Base-by-base conservation (phyloP, 37 sponge, comb jelly and placozoan genomes). In the Petrosia ficiformis region DNA sequence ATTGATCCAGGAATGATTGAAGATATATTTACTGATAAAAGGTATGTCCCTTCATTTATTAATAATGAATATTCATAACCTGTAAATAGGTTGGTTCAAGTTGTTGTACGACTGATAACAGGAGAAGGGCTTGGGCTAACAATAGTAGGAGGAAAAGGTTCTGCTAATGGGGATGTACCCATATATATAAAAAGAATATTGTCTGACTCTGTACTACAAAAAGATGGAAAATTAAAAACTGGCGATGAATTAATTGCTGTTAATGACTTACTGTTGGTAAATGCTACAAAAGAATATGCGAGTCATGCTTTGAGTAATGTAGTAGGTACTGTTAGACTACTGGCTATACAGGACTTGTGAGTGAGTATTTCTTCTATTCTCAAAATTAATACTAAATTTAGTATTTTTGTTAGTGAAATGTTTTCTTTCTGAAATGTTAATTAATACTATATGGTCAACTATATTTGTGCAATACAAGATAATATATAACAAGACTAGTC, bases 91-190 rank as follows among this genome's bases (percentile, higher is more conserved):
- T 29, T 86, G 64, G 37, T 28, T 1, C 80, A 86, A 54, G 57
- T 86, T 32, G 33, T 69, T 1, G 41, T 93, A 19, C 29, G 34
- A 0, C 44, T 93, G 57, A 25, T 59, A 24, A 70, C 43, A 3
- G 82, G 61, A 5, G 65, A 65, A 32, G 80, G 87, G 25, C 82
- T 93, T 28, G 94, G 94, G 1, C 87, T 93, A 38, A 81, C 75
- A 42, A 87, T 93, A 5, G 90, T 85, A 1, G 94, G 94, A 2
- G 94, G 94, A 1, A 56, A 32, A 2, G 94, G 90, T 0, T 90
- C 87, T 21, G 79, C 72, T 0, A 73, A 54, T 14, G 94, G 93
- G 57, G 83, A 93, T 42, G 80, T 93, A 39, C 94, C 94, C 39
- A 81, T 93, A 48, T 42, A 80, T 29, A 59, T 93, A 22, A 93